Conservation (phyloP, 1,140 invertebrate species). For the Mylabris phalerata region DNA sequence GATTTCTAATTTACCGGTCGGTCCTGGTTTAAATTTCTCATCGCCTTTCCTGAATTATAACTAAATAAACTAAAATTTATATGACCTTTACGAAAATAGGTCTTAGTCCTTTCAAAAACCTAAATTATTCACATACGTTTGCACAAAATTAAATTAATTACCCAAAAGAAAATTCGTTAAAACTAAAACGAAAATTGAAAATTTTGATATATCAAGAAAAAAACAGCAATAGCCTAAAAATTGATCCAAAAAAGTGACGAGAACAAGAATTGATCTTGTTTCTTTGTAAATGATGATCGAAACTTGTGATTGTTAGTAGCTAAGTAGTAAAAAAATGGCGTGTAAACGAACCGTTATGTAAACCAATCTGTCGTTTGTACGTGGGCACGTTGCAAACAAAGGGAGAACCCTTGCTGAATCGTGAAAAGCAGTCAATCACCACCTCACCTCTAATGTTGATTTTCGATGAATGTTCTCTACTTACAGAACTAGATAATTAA, state of each 20-base stretch:
- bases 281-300: too few species aligned
- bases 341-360: conserved; percentile 12
- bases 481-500: conserved; percentile 21
- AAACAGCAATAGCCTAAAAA: too few species aligned
- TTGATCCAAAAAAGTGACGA: neutral
- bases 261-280: neutral
- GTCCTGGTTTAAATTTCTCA: conserved; percentile 10
- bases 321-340: conserved; percentile 4
- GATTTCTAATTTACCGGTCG: conserved; percentile 26
- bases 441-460: neutral
- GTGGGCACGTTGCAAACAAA: conserved; percentile 9
- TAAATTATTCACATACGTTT: neutral
- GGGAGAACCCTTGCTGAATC: conserved; percentile 5
- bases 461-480: conserved; percentile 11
- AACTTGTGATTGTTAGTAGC: too few species aligned
- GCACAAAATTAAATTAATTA: neutral
- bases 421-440: neutral
- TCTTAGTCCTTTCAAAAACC: neutral
- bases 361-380: conserved; percentile 6
- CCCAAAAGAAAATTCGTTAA: neutral
- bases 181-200: neutral
- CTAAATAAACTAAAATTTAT: neutral
- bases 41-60: neutral
- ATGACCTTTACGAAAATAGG: neutral
- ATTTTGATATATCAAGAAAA: neutral